A percentile compares a stretch with the other conserved stretches of the same genome.
phyloP scores from a whole-genome alignment of 2,888 invertebrate species.

The Phaonia tiefii region DNA sequence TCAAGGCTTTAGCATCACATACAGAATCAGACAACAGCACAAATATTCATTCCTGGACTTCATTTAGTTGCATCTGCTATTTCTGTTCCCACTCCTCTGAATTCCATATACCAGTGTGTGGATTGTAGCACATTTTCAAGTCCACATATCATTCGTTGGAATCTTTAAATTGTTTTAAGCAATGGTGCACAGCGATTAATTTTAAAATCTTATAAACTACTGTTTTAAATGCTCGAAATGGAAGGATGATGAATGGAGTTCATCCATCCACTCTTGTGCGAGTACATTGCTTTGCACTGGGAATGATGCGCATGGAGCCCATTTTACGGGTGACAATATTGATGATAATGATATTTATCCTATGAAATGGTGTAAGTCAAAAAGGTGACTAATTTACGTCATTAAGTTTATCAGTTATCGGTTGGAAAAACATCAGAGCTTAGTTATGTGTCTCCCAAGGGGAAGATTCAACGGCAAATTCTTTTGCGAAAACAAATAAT shows the following conservation, averaged over 20 bases:
- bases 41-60: no score
- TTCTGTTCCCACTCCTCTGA: background rate
- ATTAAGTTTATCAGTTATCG: conserved; percentile 34
- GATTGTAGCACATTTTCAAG: conserved; percentile 52
- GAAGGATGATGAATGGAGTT: no score
- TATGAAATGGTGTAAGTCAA: conserved; percentile 3
- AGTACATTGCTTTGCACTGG: background rate
- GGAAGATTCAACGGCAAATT: no score
- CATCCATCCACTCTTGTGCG: no score
- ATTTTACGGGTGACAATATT: conserved; percentile 52
- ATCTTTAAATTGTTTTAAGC: conserved; percentile 63
- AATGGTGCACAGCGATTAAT: conserved; percentile 62
- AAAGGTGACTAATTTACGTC: conserved; percentile 36
- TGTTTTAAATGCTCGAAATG: conserved; percentile 5
- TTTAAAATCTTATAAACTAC: conserved; percentile 61
- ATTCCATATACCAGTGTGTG: conserved; percentile 16
- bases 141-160: conserved; percentile 56
- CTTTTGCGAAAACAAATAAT: no score
- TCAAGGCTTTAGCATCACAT: no score
- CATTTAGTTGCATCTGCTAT: conserved; percentile 1
- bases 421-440: conserved; percentile 3
- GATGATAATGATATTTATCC: conserved; percentile 57
- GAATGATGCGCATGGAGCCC: conserved; percentile 4
- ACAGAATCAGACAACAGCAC: no score
- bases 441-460: no score